Evolutionary conservation across 2,888 invertebrate species (phyloP).

Genomic region (Spilosoma lubricipeda): DNA sequence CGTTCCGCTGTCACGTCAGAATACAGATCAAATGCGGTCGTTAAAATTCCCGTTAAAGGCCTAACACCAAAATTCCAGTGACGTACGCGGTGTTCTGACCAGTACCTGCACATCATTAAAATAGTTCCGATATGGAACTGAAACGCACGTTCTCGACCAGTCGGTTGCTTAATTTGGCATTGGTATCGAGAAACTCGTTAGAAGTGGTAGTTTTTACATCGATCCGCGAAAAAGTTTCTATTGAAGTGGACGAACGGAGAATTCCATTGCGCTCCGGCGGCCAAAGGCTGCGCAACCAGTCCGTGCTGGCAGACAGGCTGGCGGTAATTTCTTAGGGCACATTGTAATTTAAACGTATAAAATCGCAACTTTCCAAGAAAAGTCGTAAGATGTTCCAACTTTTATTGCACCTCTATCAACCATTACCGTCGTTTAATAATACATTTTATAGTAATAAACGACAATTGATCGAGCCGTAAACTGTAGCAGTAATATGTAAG

Average conservation of each 20-base stretch:
- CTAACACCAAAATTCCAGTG: conserved; percentile 47
- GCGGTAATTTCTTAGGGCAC: conserved; percentile 49
- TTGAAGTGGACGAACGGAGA: conserved; percentile 56
- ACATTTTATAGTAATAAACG: conserved; percentile 6
- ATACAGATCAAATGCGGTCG: conserved; percentile 69
- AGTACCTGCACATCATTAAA: conserved; percentile 47
- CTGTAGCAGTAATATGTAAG: conserved; percentile 1
- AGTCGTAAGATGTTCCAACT: conserved; percentile 28
- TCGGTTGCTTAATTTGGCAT: conserved; percentile 70
- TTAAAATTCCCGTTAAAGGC: conserved; percentile 69
- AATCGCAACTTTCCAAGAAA: conserved; percentile 48
- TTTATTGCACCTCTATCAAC: conserved; percentile 33
- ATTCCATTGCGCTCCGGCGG: conserved; percentile 56
- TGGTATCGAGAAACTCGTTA: conserved; percentile 80
- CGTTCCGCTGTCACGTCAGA: conserved; percentile 60
- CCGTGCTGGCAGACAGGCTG: conserved; percentile 63
- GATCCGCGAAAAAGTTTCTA: conserved; percentile 73
- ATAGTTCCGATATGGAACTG: conserved; percentile 51
- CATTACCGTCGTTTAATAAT: conserved; percentile 7
- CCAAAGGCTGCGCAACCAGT: conserved; percentile 58
- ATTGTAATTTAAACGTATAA: conserved; percentile 45
- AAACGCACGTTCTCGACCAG: conserved; percentile 60
- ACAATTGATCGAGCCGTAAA: conserved; percentile 13
- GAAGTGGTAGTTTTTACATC: conserved; percentile 71
- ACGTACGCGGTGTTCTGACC: conserved; percentile 28